Evolutionary conservation across 2,888 invertebrate species (phyloP).

Genomic region (Hemistola chrysoprasaria): DNA sequence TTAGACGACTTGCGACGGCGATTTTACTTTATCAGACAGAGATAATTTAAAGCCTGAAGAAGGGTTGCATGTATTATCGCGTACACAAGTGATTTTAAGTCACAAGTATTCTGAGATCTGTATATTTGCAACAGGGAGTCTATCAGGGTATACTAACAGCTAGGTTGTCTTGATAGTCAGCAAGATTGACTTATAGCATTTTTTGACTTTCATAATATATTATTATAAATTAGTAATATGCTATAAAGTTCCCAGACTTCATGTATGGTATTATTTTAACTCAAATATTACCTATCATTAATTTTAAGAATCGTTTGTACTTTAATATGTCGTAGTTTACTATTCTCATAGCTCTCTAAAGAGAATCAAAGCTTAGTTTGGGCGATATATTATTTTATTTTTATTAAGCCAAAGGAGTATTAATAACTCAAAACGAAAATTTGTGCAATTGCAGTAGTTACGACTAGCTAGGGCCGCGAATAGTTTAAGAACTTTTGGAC

Average conservation of each 20-base stretch:
- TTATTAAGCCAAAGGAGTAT: slow-evolving; percentile 38
- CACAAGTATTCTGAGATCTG: no score
- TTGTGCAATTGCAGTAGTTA: slow-evolving; percentile 42
- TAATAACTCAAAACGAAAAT: slow-evolving; percentile 21
- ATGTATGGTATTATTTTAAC: slow-evolving; percentile 12
- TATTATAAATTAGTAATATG: slow-evolving; percentile 27
- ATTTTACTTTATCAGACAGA: no score
- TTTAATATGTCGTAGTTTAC: slow-evolving; percentile 18
- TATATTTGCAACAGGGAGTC: slow-evolving; percentile 8
- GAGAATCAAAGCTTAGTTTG: slow-evolving; percentile 31
- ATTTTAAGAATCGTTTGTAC: slow-evolving; percentile 15
- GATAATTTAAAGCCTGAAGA: no score
- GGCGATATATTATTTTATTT: slow-evolving; percentile 24
- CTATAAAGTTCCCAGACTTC: slow-evolving; percentile 16
- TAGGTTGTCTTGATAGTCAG: slow-evolving; percentile 69
- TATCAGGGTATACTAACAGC: slow-evolving; percentile 36
- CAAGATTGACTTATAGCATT: slow-evolving; percentile 67
- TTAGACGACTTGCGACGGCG: neutral
- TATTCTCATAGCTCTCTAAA: slow-evolving; percentile 46
- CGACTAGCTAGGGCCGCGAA: slow-evolving; percentile 29
- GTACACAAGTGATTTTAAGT: neutral
- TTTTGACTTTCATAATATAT: slow-evolving; percentile 22
- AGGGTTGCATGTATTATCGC: no score
- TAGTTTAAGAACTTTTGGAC: slow-evolving; percentile 49
- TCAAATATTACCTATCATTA: slow-evolving; percentile 8